Evolutionary conservation across 1,140 invertebrate genomes (phyloP).

Genomic region (Nasonia giraulti): DNA sequence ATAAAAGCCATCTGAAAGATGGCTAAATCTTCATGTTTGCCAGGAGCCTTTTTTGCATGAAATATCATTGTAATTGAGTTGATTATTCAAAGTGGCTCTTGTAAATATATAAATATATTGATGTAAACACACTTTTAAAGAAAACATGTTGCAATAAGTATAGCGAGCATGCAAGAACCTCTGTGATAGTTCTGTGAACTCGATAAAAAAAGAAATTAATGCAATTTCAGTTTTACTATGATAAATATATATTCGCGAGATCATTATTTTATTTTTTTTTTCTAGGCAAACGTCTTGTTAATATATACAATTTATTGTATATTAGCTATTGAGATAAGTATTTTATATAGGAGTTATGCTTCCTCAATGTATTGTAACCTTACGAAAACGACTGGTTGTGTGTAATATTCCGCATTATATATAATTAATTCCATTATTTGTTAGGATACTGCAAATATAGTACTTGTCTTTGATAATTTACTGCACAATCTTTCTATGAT

Average conservation of each 20-base stretch:
- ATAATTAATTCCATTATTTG: constrained; percentile 10
- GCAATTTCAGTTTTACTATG: constrained; percentile 17
- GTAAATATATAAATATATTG: constrained; percentile 9
- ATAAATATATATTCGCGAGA: not conserved
- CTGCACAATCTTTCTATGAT: not conserved
- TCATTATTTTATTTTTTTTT: constrained; percentile 14
- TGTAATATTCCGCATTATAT: constrained; percentile 1
- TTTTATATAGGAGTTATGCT: constrained; percentile 14
- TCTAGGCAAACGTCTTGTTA: not conserved
- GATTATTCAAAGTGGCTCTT: constrained; percentile 6
- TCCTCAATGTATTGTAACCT: constrained; percentile 6
- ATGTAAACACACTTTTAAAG: not conserved
- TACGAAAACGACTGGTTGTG: constrained; percentile 17
- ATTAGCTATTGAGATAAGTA: not conserved
- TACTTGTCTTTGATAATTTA: constrained; percentile 30
- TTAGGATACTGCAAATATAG: not conserved
- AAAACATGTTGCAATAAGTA: constrained; percentile 15
- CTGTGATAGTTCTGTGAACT: constrained; percentile 41
- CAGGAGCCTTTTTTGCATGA: constrained; percentile 2
- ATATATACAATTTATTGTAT: not conserved
- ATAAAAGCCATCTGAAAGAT: constrained; percentile 10
- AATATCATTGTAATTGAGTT: not conserved
- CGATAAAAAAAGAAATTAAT: constrained; percentile 27
- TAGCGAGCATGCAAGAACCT: constrained; percentile 22
- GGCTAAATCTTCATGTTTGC: constrained; percentile 7